Conservation (phyloP, 2,113 vertebrate genomes). For the Piaya cayana region DNA sequence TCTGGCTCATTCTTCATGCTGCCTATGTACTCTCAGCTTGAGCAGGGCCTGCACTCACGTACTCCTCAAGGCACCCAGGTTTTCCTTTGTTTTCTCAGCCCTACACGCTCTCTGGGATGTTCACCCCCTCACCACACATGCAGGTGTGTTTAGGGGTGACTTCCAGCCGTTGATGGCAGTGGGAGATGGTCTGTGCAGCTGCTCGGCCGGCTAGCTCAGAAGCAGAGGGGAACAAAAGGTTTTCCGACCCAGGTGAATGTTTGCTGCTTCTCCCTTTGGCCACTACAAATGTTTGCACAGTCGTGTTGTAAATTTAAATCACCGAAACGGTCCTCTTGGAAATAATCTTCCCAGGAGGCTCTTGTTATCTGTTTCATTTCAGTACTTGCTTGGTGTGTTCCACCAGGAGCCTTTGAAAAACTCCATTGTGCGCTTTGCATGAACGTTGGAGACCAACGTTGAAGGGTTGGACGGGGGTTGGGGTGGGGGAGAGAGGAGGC, state of each 20-base stretch:
- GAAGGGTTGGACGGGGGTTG: not conserved
- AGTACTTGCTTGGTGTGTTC: fast-evolving
- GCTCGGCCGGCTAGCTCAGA: fast-evolving
- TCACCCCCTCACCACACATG: not conserved
- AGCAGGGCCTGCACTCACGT: not conserved
- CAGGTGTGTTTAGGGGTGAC: not conserved
- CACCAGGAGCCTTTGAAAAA: not conserved
- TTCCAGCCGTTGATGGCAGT: fast-evolving
- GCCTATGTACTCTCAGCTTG: not conserved
- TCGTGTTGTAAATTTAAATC: not conserved
- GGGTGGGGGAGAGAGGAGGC: not conserved
- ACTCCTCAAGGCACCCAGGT: not conserved
- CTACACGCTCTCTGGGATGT: not conserved
- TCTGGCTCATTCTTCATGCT: fast-evolving
- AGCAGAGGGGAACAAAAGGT: not conserved
- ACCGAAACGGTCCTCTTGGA: not conserved
- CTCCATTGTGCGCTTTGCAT: not conserved
- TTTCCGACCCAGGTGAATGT: not conserved
- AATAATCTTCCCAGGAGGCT: not conserved
- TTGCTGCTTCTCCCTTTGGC: not conserved
- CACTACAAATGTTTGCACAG: not conserved
- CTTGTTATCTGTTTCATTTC: not conserved
- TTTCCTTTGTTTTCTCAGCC: not conserved
- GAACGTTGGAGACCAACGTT: not conserved
- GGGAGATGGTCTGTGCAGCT: not conserved